Evolutionary conservation across 1,140 invertebrate genomes (phyloP).

Genomic region (Procambarus virginalis): DNA sequence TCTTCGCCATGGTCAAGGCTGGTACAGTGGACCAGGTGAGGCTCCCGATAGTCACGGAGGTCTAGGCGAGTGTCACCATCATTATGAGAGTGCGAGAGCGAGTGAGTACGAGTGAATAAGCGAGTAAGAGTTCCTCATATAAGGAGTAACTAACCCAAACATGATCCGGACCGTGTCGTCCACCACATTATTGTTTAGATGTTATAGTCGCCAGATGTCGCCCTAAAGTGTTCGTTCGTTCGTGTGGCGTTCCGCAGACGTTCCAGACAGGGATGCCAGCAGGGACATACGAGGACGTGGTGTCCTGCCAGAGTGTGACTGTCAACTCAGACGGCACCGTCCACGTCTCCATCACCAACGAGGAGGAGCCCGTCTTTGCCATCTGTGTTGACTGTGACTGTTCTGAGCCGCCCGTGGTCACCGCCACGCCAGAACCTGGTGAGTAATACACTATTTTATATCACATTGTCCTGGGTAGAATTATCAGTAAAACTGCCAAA

Average conservation of each 20-base stretch:
- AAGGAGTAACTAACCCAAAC: too few species aligned
- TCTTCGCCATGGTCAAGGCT: conserved; percentile 83
- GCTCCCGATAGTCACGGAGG: too few species aligned
- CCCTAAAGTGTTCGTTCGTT: conserved; percentile 71
- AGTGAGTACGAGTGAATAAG: too few species aligned
- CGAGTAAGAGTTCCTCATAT: too few species aligned
- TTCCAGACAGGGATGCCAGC: conserved; percentile 82
- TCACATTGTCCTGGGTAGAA: too few species aligned
- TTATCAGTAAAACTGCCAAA: too few species aligned
- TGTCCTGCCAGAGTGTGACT: conserved; percentile 80
- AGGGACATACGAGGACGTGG: conserved; percentile 90
- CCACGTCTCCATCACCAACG: conserved; percentile 68
- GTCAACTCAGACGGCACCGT: conserved; percentile 73
- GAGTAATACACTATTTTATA: neutral
- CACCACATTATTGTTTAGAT: too few species aligned
- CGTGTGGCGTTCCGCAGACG: conserved; percentile 62
- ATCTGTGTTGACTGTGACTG: conserved; percentile 70
- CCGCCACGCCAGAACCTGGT: conserved; percentile 60
- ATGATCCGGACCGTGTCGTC: too few species aligned
- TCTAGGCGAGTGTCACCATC: too few species aligned
- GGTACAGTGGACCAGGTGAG: conserved; percentile 69
- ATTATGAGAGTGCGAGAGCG: too few species aligned
- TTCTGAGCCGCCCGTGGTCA: conserved; percentile 58
- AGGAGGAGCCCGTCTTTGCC: conserved; percentile 71
- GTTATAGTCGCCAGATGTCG: neutral